Evolutionary conservation across 2,797 vertebrate genomes (phyloP).

Genomic region (Sebastes matsubarae): DNA sequence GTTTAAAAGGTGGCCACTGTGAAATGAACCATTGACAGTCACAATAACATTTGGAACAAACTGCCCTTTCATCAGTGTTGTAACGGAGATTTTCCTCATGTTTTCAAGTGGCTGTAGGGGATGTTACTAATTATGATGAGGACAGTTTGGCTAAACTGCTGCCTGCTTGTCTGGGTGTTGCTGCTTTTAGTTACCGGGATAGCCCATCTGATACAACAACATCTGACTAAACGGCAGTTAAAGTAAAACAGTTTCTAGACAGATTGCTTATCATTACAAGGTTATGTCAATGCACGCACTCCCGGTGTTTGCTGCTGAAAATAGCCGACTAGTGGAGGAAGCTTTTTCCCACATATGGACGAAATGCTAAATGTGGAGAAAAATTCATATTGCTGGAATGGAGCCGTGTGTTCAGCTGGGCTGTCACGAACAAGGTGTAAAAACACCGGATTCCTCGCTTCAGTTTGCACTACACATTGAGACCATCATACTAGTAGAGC

Average conservation of each 20-base stretch:
- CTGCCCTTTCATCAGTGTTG: not conserved
- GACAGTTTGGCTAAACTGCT: conserved; percentile 16
- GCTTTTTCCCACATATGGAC: not conserved
- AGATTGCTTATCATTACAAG: not conserved
- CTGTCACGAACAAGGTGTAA: not conserved
- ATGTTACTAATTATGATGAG: not conserved
- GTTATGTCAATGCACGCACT: not conserved
- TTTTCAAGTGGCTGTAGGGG: not conserved
- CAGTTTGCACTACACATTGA: not conserved
- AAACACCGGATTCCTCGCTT: not conserved
- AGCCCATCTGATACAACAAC: not conserved
- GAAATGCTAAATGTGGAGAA: not conserved
- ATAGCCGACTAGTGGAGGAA: not conserved
- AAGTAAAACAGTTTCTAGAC: not conserved
- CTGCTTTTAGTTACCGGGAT: not conserved
- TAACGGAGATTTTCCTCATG: not conserved
- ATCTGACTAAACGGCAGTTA: not conserved
- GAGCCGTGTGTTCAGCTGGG: not conserved
- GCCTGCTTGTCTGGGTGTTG: not conserved
- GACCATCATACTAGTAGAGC: not conserved
- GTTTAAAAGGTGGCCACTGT: not conserved
- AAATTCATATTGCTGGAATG: not conserved
- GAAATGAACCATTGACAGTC: not conserved
- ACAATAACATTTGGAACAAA: not conserved
- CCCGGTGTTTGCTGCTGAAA: not conserved